A percentile compares a stretch with the other conserved stretches of the same genome.
phyloP scores from a whole-genome alignment of 1,140 invertebrate species.

The Macrosteles quadrilineatus region DNA sequence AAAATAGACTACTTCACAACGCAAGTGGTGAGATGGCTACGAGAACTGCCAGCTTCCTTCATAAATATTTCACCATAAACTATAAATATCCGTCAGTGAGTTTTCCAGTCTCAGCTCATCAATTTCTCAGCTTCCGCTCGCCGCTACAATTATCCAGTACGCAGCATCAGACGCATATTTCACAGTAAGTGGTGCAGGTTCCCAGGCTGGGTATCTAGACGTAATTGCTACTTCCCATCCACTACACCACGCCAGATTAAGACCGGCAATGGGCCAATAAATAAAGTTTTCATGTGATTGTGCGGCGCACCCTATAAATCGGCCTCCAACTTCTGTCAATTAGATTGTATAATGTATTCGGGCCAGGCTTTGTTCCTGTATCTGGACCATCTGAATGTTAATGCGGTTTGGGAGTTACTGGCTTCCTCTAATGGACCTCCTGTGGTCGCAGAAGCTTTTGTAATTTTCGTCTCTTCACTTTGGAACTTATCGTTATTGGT shows the following conservation, averaged over 20 bases:
- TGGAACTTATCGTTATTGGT: too few species aligned
- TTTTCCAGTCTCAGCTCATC: too few species aligned
- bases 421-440: conserved; percentile 14
- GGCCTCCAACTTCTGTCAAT: conserved; percentile 30
- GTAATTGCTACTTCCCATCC: not conserved
- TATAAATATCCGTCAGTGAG: too few species aligned
- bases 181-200: conserved; percentile 7
- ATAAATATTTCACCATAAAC: too few species aligned
- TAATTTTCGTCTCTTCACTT: too few species aligned
- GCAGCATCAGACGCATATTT: not conserved
- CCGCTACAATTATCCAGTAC: not conserved
- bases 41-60: too few species aligned
- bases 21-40: too few species aligned
- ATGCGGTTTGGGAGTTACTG: conserved; percentile 15
- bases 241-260: conserved; percentile 1
- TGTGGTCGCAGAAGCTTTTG: too few species aligned
- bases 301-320: conserved; percentile 26
- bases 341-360: conserved; percentile 31
- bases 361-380: conserved; percentile 20
- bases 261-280: conserved; percentile 23
- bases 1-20: too few species aligned
- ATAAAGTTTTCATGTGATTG: conserved; percentile 26
- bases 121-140: too few species aligned
- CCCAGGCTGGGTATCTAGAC: not conserved
- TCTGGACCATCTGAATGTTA: conserved; percentile 21